Evolutionary conservation across 2,888 invertebrate genomes (phyloP).

Genomic region (Oasisia sp.): DNA sequence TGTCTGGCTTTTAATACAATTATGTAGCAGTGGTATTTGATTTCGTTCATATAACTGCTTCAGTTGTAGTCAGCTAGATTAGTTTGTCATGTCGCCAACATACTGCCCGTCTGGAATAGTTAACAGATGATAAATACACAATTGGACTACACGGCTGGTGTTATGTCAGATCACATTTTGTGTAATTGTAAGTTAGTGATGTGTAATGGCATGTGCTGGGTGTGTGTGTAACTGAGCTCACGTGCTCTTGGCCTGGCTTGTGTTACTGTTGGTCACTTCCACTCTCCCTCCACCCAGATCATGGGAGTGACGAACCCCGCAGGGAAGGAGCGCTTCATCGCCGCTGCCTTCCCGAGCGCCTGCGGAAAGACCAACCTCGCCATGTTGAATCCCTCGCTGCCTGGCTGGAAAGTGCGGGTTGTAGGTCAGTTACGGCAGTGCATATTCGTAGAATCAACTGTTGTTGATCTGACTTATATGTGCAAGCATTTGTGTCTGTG

Average conservation of each 20-base stretch:
- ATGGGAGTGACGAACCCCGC: constrained; percentile 49
- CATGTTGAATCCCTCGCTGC: constrained; percentile 48
- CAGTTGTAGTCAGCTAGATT: neutral
- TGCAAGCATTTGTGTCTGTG: neutral
- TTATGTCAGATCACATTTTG: no score
- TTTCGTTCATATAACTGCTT: neutral
- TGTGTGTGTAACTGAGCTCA: no score
- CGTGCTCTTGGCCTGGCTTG: no score
- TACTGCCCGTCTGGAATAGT: neutral
- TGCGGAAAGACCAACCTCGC: constrained; percentile 55
- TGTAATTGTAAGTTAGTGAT: no score
- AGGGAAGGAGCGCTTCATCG: constrained; percentile 49
- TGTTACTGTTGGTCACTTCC: neutral
- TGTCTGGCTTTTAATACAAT: neutral
- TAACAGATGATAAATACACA: neutral
- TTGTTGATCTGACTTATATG: neutral
- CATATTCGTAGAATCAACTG: neutral
- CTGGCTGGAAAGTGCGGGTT: constrained; percentile 46
- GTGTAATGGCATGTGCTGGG: no score
- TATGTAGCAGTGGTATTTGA: neutral
- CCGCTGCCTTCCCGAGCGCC: constrained; percentile 50
- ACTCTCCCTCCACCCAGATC: constrained; percentile 36
- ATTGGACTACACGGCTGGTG: no score
- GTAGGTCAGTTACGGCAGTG: constrained; percentile 7
- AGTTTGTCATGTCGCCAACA: neutral